phyloP scores from a whole-genome alignment of 2,797 vertebrate genomes.

The Trachurus trachurus region DNA sequence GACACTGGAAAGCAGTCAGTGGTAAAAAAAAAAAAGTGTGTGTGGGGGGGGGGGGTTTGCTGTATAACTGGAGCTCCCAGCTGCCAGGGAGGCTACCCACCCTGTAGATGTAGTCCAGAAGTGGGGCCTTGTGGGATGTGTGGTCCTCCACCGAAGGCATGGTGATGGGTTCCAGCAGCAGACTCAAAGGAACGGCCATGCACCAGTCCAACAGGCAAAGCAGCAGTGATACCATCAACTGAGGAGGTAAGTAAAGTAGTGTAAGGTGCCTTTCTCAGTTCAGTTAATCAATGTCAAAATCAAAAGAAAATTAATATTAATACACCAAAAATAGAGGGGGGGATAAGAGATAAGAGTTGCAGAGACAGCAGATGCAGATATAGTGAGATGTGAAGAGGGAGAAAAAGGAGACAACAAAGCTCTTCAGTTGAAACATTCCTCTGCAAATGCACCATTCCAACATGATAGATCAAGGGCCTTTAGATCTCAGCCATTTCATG shows the following conservation, averaged over 20 bases:
- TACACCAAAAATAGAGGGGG: not conserved
- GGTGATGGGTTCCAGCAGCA: conserved; percentile 92
- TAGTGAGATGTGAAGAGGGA: conserved; percentile 1
- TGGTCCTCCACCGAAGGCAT: conserved; percentile 89
- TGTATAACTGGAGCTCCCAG: conserved; percentile 7
- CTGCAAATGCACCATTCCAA: conserved; percentile 75
- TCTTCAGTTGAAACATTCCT: conserved; percentile 76
- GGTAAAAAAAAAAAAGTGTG: too few relatives aligned
- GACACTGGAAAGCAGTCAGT: conserved; percentile 13
- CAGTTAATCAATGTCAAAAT: conserved; percentile 11
- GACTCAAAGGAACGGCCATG: conserved; percentile 92
- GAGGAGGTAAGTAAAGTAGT: conserved; percentile 33
- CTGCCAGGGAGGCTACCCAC: conserved; percentile 82
- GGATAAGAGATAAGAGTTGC: conserved; percentile 4
- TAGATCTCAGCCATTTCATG: conserved; percentile 73
- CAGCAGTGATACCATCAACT: conserved; percentile 97
- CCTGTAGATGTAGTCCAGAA: conserved; percentile 97
- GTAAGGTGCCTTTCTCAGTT: conserved; percentile 5
- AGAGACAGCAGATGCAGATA: conserved; percentile 2
- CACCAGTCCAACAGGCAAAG: conserved; percentile 99
- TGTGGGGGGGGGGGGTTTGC: not conserved
- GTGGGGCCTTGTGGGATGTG: conserved; percentile 86
- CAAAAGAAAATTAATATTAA: not conserved
- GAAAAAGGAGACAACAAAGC: conserved; percentile 41
- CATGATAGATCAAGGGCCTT: conserved; percentile 73